Evolutionary conservation across 2,797 vertebrate species (phyloP), one percentile per base, ranked within the genome.

Genomic region (Rhincodon typus): DNA sequence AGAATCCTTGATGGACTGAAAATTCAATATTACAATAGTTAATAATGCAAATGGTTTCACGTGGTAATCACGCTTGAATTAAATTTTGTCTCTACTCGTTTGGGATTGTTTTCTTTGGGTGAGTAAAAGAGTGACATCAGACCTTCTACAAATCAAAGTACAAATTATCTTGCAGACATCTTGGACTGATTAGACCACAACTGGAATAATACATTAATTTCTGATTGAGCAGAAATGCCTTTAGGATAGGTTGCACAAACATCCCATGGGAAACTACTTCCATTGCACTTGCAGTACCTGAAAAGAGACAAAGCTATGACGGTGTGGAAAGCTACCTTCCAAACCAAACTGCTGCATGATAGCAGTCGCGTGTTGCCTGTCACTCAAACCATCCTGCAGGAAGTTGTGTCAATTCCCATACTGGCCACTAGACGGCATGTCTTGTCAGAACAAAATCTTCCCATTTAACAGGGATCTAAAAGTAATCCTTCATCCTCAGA

Each of bases 341-440:
- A 21, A 21, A 69, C n/a, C 21, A 67, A 42, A 42, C 6, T 53
- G 62, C 21, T 21, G 42, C 66, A 23, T 21, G n/a, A 25, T 69
- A 57, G 25, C 57, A 88, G 4, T 67, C 34, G 0, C 66, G 57
- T 34, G 17, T 67, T 93, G 34, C 21, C n/a, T 13, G n/a, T 93
- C 90, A 90, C 27, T n/a, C 87, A 90, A 90, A 90, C 53, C 17
- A 62, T 30, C 34, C 53, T 34, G 57, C 27, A 90, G 53, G 50
- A 90, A 90, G 27, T 66, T 90, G 87, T 42, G 21, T 93, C n/a
- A 93, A 69, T 93, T 93, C 90, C 67, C 19, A 93, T 1, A 6
- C n/a, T 93, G n/a, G 62, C 90, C 90, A 93, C 90, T 93, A 93
- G 90, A 69, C n/a, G 90, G 90, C 66, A 69, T 42, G 23, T 93